Percentiles rank a stretch among this genome's conserved stretches.
phyloP scores from a whole-genome alignment of 2,888 invertebrate genomes.

The Drosophila ochracea region DNA sequence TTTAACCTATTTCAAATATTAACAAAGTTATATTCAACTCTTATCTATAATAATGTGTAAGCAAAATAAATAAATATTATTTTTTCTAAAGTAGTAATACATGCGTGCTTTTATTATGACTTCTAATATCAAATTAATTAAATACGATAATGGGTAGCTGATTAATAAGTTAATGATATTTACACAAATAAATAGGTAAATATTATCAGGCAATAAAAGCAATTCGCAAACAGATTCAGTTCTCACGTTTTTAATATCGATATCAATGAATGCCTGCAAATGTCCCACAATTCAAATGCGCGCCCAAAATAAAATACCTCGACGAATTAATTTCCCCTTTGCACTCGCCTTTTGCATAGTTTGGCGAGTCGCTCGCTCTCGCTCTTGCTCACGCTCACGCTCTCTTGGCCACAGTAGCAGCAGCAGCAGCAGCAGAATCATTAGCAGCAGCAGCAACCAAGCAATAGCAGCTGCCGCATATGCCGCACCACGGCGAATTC shows the following conservation, averaged over 20 bases:
- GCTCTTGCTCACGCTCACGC: slow-evolving; percentile 35
- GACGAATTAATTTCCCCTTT: slow-evolving; percentile 59
- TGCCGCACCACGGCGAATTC: slow-evolving; percentile 67
- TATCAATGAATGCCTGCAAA: slow-evolving; percentile 11
- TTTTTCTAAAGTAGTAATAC: background rate
- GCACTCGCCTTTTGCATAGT: slow-evolving; percentile 60
- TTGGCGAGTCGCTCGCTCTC: slow-evolving; percentile 53
- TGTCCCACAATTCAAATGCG: slow-evolving; percentile 49
- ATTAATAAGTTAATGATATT: slow-evolving; percentile 12
- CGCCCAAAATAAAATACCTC: slow-evolving; percentile 48
- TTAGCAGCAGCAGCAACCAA: slow-evolving; percentile 60
- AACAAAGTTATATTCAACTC: background rate
- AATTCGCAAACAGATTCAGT: background rate
- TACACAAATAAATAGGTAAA: background rate
- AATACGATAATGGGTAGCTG: background rate
- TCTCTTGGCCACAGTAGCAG: slow-evolving; percentile 23
- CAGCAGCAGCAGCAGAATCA: slow-evolving; percentile 31
- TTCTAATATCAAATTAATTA: slow-evolving; percentile 12
- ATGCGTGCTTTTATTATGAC: background rate
- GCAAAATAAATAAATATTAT: background rate
- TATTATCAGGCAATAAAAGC: background rate
- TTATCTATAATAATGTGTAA: background rate
- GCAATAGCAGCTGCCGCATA: slow-evolving; percentile 70
- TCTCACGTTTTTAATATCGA: slow-evolving; percentile 14
- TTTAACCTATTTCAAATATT: background rate